A percentile compares a stretch with the other conserved stretches of the same genome.
These are phyloP conservation scores for Lepisosteus osseus DNA, from an alignment of 2,113 vertebrate genomes.

Conservation along the genomic window DNA sequence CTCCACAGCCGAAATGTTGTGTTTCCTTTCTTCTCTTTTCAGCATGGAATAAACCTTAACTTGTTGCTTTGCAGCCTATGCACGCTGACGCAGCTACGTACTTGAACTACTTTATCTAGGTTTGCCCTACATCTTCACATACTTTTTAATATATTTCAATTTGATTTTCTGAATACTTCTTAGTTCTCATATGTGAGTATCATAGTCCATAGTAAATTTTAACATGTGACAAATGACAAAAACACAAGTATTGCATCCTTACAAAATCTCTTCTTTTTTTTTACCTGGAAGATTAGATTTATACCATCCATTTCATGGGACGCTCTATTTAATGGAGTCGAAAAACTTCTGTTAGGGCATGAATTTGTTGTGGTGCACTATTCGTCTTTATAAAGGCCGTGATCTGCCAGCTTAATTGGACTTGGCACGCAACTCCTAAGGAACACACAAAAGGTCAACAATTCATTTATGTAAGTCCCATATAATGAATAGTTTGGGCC, in stretches of 20 bases:
- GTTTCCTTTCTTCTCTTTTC: no score
- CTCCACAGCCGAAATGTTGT: no score
- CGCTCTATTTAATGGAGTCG: conserved; percentile 22
- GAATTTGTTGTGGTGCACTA: neutral
- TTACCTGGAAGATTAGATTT: conserved; percentile 2
- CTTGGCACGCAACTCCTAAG: neutral
- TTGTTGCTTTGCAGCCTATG: no score
- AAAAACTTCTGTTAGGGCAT: conserved; percentile 19
- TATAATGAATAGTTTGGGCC: no score
- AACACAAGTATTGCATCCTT: conserved; percentile 1
- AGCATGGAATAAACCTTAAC: no score
- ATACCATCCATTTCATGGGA: conserved; percentile 5
- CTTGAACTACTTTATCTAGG: no score
- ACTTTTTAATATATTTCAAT: no score
- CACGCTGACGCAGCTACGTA: no score
- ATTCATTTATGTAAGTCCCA: neutral
- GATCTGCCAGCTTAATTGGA: conserved; percentile 5
- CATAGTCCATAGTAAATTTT: neutral
- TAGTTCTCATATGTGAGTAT: no score
- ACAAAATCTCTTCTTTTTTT: neutral
- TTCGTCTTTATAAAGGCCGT: conserved; percentile 12
- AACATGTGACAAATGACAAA: neutral
- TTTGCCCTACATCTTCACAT: no score
- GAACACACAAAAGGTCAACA: conserved; percentile 15
- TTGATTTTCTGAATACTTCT: no score